Evolutionary conservation across 2,113 vertebrate genomes (phyloP).

Genomic region (Oncorhynchus mykiss): DNA sequence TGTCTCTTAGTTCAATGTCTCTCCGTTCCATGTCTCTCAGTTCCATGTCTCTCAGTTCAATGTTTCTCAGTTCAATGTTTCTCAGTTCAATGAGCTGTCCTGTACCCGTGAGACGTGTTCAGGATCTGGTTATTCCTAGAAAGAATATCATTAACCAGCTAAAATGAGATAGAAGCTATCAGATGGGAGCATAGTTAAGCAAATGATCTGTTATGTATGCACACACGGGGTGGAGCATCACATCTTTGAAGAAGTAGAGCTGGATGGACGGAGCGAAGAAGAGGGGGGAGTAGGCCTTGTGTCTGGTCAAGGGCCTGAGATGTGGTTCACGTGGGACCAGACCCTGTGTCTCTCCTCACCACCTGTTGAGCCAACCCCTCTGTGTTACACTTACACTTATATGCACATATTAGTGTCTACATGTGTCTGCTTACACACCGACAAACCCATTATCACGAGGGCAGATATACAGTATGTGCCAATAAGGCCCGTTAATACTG

Average conservation of each 20-base stretch:
- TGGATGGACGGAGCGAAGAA: conserved; percentile 15
- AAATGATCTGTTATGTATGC: conserved; percentile 37
- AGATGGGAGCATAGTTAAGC: conserved; percentile 28
- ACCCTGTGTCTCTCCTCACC: not conserved
- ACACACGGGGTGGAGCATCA: conserved; percentile 22
- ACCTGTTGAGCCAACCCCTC: not conserved
- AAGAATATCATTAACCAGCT: not conserved
- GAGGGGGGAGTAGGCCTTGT: conserved; percentile 12
- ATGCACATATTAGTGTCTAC: conserved; percentile 20
- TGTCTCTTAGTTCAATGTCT: not conserved
- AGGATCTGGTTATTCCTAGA: not conserved
- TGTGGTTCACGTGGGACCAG: not conserved
- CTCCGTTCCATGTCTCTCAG: not conserved
- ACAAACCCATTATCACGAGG: conserved; percentile 10
- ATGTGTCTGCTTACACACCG: conserved; percentile 9
- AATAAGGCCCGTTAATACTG: no score
- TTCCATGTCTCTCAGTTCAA: not conserved
- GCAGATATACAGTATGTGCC: not conserved
- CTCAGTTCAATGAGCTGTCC: not conserved
- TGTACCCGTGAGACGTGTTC: not conserved
- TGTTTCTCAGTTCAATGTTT: not conserved
- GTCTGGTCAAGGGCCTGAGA: not conserved
- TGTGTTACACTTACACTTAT: conserved; percentile 17
- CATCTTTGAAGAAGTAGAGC: conserved; percentile 23
- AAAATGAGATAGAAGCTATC: not conserved